Evolutionary conservation across 2,797 vertebrate species (phyloP), one percentile per base, ranked within the genome.

Genomic region (Craterocephalus amniculus): DNA sequence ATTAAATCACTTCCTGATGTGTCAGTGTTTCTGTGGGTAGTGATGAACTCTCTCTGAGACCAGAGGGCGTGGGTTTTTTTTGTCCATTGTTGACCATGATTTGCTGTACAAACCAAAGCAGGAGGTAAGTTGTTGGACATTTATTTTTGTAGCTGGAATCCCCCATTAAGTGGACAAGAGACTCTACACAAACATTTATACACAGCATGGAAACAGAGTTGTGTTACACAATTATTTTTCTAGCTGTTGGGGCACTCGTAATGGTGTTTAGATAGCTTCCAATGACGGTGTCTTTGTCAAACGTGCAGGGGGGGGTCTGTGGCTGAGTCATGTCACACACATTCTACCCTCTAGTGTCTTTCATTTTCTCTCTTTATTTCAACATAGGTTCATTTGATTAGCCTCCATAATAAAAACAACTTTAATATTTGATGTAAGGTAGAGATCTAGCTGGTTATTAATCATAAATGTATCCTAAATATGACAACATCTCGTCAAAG

Each of bases 71-170:
- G 59, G 81, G 73, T 63, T 55, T 32, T 51, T 48, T 76, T 61
- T n/a, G 80, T 76, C 80, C 76, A 6, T 31, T 24, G 58, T 43
- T 52, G 52, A 80, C 63, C 71, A 57, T 35, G 43, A 73, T 67
- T 80, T 61, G 73, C 82, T 76, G 76, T 65, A 81, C 63, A 83
- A 87, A 81, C 81, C 81, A 16, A 74, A 80, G 76, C 54, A 55
- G 79, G 85, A 73, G 73, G 69, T 3, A 58, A 77, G 59, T 78
- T 83, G 83, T 79, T 68, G 52, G 71, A 71, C 71, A 29, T 80
- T 62, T 34, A 51, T 79, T 83, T 87, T 87, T 87, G 73, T 6
- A 52, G 52, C 78, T 75, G 90, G 80, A 90, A 87, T 90, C 83
- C 70, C 83, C 89, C 84, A 26, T 76, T 72, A 74, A 57, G 31